Base-by-base conservation (phyloP, 2,888 invertebrate genomes). In the Stenodema calcarata region DNA sequence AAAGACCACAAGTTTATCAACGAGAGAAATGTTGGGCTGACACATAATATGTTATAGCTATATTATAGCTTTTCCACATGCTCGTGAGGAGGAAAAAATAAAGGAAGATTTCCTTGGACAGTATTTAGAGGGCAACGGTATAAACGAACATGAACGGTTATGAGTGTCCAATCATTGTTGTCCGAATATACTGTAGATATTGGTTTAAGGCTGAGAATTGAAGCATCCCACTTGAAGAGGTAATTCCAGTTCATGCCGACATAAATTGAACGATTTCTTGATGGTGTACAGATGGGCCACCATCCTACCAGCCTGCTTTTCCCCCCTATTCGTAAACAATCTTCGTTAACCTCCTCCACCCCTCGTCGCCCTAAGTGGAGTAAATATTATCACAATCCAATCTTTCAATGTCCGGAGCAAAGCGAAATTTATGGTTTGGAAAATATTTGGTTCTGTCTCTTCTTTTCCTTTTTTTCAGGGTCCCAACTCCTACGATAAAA, bases 301-400 rank as follows among this genome's bases (percentile, higher is more conserved):
- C 23, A 12, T 23, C 62, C 23, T 23, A 23, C 18, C 62, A 62
- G 62, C 62, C 62, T 62, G 62, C 23, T 62, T 23, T 73, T 30
- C 23, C 54, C 16, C 82, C 42, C 82, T 69, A 41, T 84, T 84
- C 44, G 84, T 84, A 84, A 84, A 84, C 84, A 70, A 73, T 73
- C 84, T 47, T 28, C 44, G 28, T 27, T 75, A 70, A 23, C 47
- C 84, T 18, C 16, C 54, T 12, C 27, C 69, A 1, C 69, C 84
- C 50, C 35, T 47, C 84, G 28, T 28, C 27, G 30, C 80, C 78
- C 44, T 80, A n/a, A 54, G 23, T n/a, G 30, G 44, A 75, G 84
- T 84, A 84, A 84, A 84, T 84, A 84, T 84, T 84, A 73, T 84
- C 75, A 84, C 84, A 73, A 84, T 35, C 84, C 47, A 84, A 84